Base-by-base conservation (phyloP, 2,888 invertebrate genomes). In the Drosophila merina region DNA sequence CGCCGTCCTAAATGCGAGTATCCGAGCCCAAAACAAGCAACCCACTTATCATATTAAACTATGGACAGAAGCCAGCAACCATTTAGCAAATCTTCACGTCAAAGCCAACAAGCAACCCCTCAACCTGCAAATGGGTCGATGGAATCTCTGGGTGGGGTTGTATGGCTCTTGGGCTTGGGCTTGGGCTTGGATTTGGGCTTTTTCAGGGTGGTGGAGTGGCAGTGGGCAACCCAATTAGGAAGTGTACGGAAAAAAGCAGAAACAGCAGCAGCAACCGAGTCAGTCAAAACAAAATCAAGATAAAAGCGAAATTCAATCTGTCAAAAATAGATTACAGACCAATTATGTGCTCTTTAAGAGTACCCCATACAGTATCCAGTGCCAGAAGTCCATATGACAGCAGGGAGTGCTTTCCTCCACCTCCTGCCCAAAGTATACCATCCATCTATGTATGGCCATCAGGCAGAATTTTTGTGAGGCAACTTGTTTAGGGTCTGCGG, bases 251-350 rank as follows among this genome's bases (percentile, higher is more conserved):
- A 62, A 51, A 49, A 55, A 57, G 64, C 44, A 68, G 59, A 25
- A 38, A 58, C 70, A 63, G 51, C 66, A 68, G 68, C 81, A 75
- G 56, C 75, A 85, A 79, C 83, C 80, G 73, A 89, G 88, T 88
- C 89, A 91, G 90, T 91, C 91, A 90, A 91, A 91, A 91, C 90
- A 91, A 90, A 91, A 91, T 91, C 91, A 90, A 90, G 91, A 91
- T 91, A 91, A 90, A 88, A 91, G 89, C 88, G 90, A 91, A 91
- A 91, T 92, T 92, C 91, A 92, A 92, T 92, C 91, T 92, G 92
- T 91, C 92, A 92, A 90, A 91, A 91, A 90, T 90, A 92, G 92
- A 92, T 92, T 92, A 92, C 89, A 91, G 90, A 92, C 91, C 92
- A 92, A 92, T 92, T 92, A 91, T 88, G 89, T 88, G 89, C 89